phyloP scores from a whole-genome alignment of 2,888 invertebrate genomes.

The Caenorhabditis sp. region DNA sequence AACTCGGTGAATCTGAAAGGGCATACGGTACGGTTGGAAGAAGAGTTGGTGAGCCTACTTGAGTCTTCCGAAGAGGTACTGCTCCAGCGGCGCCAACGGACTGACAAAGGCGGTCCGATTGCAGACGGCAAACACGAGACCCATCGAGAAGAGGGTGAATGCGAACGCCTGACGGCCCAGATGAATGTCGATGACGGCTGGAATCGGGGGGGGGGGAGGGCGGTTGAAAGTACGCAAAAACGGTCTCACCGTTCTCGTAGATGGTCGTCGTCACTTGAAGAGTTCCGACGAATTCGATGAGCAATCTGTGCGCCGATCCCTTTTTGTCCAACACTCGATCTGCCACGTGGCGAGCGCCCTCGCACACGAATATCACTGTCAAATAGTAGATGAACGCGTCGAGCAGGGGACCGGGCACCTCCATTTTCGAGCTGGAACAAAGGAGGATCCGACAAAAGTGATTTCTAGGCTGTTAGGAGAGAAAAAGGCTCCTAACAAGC shows the following conservation, averaged over 20 bases:
- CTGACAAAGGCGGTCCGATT: conserved; percentile 55
- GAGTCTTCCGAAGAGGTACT: conserved; percentile 46
- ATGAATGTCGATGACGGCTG: conserved; percentile 62
- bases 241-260: conserved; percentile 59
- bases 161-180: conserved; percentile 60
- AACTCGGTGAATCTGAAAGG: conserved; percentile 28
- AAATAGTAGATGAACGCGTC: conserved; percentile 48
- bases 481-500: no score
- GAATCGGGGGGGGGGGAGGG: conserved; percentile 16
- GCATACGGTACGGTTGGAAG: background rate
- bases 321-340: conserved; percentile 45
- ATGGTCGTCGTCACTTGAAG: conserved; percentile 60
- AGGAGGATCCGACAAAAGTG: background rate
- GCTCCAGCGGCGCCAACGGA: conserved; percentile 60
- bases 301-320: conserved; percentile 42
- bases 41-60: background rate
- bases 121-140: conserved; percentile 55
- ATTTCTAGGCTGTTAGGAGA: background rate
- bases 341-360: conserved; percentile 39
- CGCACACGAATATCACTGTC: conserved; percentile 44
- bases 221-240: no score
- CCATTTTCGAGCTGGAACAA: conserved; percentile 18
- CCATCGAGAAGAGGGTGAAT: conserved; percentile 54
- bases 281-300: conserved; percentile 62
- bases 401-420: conserved; percentile 19